Evolutionary conservation across 2,888 invertebrate species (phyloP), one percentile per base, ranked within the genome.

Genomic region (Lapara coniferarum): DNA sequence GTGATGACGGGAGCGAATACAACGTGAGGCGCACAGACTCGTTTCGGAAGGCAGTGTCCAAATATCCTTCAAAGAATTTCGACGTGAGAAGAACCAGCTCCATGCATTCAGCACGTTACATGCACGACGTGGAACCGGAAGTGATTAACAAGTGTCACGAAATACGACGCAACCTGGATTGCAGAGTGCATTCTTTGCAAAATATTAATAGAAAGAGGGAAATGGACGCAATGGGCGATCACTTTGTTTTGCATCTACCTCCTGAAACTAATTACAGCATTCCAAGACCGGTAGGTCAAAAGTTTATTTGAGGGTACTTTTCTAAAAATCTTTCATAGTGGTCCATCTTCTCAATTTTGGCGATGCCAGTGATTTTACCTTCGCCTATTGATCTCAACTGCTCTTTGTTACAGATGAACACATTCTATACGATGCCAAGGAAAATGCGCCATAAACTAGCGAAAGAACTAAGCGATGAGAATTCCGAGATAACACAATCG

Each of bases 381-480:
- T 37, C 8, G 8, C 37, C 37, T 37, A 37, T 37, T 37, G 7
- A 37, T 6, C 8, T 37, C 37, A 37, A 37, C 5, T 5, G 37
- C 46, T 25, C 14, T 67, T 30, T 30, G 67, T 90, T 88, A 70
- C 78, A 92, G 93, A 90, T 91, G 88, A 92, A 91, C 78, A 90
- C 93, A 53, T 93, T 93, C 75, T 92, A 92, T 77, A 93, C 93
- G 13, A 93, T 93, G 89, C 93, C 93, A 10, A 86, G 91, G 76
- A 93, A 91, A 81, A 85, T 87, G 79, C 88, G 89, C 1, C 88
- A 90, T 69, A 93, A 89, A 77, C 70, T 85, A 46, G 79, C 85
- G 0, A 91, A 88, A 72, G 91, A 92, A 73, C 78, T 91, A 56
- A 91, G 90, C 77, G 93, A 93, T 74, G 93, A 92, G 73, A 78